Evolutionary conservation across 2,888 invertebrate genomes (phyloP), one percentile per base, ranked within the genome.

Genomic region (Lasioglossum vierecki): DNA sequence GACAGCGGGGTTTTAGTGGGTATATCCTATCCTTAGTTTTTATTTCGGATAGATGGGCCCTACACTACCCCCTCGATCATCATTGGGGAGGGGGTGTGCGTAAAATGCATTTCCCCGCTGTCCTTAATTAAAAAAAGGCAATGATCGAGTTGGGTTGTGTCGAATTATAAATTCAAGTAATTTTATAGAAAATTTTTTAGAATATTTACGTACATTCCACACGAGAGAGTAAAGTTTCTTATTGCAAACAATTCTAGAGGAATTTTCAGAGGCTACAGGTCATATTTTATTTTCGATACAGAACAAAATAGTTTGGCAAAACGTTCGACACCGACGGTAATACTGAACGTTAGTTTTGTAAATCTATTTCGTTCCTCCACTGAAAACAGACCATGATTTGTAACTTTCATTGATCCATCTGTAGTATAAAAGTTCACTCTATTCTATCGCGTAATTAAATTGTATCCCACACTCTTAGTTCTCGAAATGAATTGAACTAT

Each of bases 381-480:
- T 60, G 60, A 60, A 60, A 60, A 60, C 60, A n/a, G 60, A 26
- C 11, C 26, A 60, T 60, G 60, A 60, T 60, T 60, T 60, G 26
- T 60, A 26, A 11, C 60, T 60, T 60, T 26, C 22, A 26, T 60
- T 13, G 60, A 60, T n/a, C 22, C 60, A 11, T 13, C 60, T 60
- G 60, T 26, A 26, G 60, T 11, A 26, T 60, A 60, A 60, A 60
- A 26, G 8, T 26, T 60, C 60, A 13, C 60, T 60, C 26, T 60
- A 60, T 60, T 26, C 26, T 26, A 60, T 26, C 11, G n/a, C n/a
- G 60, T 26, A 60, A 26, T 60, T 60, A 26, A 60, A 26, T 60
- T 60, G n/a, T 26, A 26, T 60, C 26, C 11, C 8, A 26, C 8
- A 53, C 53, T 53, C 8, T 53, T 22, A 53, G 53, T 22, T 53